phyloP scores from a whole-genome alignment of 2,888 invertebrate genomes.

The Furcula furcula region DNA sequence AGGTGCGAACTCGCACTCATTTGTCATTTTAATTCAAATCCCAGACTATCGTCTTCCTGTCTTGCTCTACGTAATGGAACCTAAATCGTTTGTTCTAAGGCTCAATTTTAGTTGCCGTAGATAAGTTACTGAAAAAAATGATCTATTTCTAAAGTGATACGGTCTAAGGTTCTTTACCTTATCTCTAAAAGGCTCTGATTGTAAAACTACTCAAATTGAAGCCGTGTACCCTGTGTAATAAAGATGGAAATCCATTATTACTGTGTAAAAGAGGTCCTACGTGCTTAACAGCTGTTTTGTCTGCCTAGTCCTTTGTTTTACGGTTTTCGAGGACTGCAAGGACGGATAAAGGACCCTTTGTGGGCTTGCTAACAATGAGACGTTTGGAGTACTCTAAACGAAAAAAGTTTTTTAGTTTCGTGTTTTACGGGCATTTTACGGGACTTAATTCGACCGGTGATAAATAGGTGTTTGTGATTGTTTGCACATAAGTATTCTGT shows the following conservation, averaged over 20 bases:
- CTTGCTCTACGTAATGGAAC: conserved; percentile 30
- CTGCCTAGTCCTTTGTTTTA: conserved; percentile 55
- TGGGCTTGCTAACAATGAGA: conserved; percentile 23
- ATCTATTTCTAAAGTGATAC: no score
- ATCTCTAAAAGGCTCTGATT: no score
- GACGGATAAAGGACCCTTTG: conserved; percentile 42
- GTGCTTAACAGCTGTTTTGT: conserved; percentile 70
- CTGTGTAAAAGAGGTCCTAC: conserved; percentile 30
- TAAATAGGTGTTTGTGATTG: not conserved
- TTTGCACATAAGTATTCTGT: not conserved
- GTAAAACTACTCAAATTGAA: no score
- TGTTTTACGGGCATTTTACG: conserved; percentile 1
- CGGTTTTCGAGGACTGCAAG: conserved; percentile 50
- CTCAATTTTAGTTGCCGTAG: conserved; percentile 1
- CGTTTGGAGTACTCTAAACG: conserved; percentile 22
- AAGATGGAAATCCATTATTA: conserved; percentile 16
- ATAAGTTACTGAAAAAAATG: not conserved
- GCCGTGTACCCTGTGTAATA: no score
- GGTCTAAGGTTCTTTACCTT: no score
- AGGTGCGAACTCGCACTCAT: conserved; percentile 15
- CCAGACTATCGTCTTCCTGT: conserved; percentile 54
- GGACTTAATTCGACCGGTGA: conserved; percentile 4
- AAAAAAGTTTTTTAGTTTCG: conserved; percentile 6
- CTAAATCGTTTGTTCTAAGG: conserved; percentile 4
- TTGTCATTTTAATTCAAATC: conserved; percentile 51